Evolutionary conservation across 2,888 invertebrate species (phyloP), one percentile per base, ranked within the genome.

Genomic region (Drosophila percnosoma): DNA sequence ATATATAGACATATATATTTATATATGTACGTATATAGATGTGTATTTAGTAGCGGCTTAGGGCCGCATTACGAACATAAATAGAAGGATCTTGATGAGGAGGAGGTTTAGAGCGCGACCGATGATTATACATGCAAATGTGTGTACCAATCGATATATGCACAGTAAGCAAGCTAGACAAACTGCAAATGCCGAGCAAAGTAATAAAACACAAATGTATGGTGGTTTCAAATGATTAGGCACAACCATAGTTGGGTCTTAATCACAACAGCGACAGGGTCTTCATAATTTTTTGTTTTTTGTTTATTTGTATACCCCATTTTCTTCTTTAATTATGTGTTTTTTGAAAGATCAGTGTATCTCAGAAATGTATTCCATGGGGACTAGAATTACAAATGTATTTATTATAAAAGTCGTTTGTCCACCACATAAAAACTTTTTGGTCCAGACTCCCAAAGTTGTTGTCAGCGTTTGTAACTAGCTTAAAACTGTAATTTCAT

Each of bases 21-120:
- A 49, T 61, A 54, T 54, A 52, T 42, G 66, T 53, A 54, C 60
- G 55, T 57, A 58, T 52, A 60, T 65, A 62, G 48, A 72, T 72
- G 63, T 67, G 64, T 62, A 66, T 73, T 68, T 75, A 73, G 79
- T 57, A 61, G 45, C 38, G 77, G 68, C 51, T 64, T 60, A 60
- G 59, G 40, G 63, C 61, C 68, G 69, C 70, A 65, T 36, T 49
- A 57, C 68, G 55, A 64, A 70, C 74, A 71, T 71, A 21, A 59
- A 64, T 48, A 31, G 24, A 58, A 49, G 49, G 69, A 68, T 68
- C 72, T 71, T 82, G 54, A 65, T 45, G 68, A 78, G 61, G 73
- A 77, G 68, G 64, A 68, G 78, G 78, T 72, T 81, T 87, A 75
- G 68, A 81, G 66, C 85, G 89, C 84, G 79, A 72, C 84, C 89